Conservation (phyloP, 2,888 invertebrate species). For the Aromia moschata region DNA sequence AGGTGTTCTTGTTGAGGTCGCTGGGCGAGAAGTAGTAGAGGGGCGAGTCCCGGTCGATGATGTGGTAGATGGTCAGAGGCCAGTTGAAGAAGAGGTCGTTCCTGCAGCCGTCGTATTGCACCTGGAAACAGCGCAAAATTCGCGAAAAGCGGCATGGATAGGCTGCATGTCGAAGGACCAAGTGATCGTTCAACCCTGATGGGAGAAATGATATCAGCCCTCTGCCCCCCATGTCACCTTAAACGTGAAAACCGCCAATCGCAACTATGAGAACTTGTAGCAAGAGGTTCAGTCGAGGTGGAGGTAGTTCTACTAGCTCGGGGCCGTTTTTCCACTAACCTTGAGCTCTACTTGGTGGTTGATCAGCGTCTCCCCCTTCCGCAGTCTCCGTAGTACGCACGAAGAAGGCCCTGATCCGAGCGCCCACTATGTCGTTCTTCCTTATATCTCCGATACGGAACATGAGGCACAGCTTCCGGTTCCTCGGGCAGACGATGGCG, state of each 20-base stretch:
- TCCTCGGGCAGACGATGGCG: constrained; percentile 83
- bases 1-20: constrained; percentile 80
- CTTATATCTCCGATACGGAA: constrained; percentile 93
- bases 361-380: constrained; percentile 77
- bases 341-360: constrained; percentile 80
- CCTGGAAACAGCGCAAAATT: too few relatives aligned
- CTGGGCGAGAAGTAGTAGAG: constrained; percentile 86
- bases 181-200: too few relatives aligned
- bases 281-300: too few relatives aligned
- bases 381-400: constrained; percentile 79
- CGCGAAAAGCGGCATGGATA: too few relatives aligned
- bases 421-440: constrained; percentile 89
- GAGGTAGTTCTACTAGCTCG: too few relatives aligned
- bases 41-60: constrained; percentile 83
- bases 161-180: too few relatives aligned
- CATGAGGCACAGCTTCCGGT: constrained; percentile 82
- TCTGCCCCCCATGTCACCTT: too few relatives aligned
- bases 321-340: too few relatives aligned
- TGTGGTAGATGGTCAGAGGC: constrained; percentile 91
- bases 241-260: too few relatives aligned
- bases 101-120: constrained; percentile 73
- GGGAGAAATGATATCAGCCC: too few relatives aligned
- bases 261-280: too few relatives aligned
- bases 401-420: constrained; percentile 81
- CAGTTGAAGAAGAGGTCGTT: constrained; percentile 90